Conservation (phyloP, 1,140 invertebrate genomes). For the Caenorhabditis brenneri region DNA sequence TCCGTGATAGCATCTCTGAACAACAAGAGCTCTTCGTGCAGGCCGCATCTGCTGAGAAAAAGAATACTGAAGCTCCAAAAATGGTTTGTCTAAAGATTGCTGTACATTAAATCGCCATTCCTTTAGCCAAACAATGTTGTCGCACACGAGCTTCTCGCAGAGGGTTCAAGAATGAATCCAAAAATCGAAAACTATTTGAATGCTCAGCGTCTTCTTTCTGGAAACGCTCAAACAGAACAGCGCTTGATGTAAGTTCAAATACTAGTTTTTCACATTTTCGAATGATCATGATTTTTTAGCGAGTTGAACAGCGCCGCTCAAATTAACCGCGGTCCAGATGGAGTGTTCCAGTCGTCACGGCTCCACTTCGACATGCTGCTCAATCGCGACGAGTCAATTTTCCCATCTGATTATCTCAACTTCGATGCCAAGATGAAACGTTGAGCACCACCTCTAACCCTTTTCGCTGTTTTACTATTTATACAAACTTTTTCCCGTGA, state of each 20-base stretch:
- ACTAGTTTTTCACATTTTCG: no score
- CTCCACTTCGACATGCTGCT: constrained; percentile 53
- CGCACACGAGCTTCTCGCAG: constrained; percentile 47
- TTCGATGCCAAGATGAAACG: constrained; percentile 47
- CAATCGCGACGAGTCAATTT: constrained; percentile 43
- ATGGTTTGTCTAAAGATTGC: not conserved
- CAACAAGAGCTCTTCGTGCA: constrained; percentile 15
- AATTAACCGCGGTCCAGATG: constrained; percentile 51
- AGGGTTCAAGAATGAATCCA: constrained; percentile 46
- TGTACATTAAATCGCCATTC: no score
- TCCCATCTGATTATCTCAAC: constrained; percentile 50
- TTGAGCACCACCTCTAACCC: not conserved
- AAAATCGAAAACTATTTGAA: constrained; percentile 37
- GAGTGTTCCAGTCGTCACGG: constrained; percentile 52
- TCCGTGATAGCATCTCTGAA: constrained; percentile 10
- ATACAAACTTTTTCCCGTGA: constrained; percentile 26
- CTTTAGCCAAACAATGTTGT: constrained; percentile 42
- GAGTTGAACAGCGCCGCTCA: constrained; percentile 50
- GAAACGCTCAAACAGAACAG: constrained; percentile 48
- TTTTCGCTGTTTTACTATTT: not conserved
- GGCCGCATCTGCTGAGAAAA: not conserved
- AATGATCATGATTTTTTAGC: no score
- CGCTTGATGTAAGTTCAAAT: constrained; percentile 26
- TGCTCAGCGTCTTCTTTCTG: constrained; percentile 40
- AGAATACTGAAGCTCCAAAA: constrained; percentile 23